A percentile compares a stretch with the other conserved stretches of the same genome.
phyloP scores from a whole-genome alignment of 2,888 invertebrate genomes.

The Scotopteryx bipunctaria region DNA sequence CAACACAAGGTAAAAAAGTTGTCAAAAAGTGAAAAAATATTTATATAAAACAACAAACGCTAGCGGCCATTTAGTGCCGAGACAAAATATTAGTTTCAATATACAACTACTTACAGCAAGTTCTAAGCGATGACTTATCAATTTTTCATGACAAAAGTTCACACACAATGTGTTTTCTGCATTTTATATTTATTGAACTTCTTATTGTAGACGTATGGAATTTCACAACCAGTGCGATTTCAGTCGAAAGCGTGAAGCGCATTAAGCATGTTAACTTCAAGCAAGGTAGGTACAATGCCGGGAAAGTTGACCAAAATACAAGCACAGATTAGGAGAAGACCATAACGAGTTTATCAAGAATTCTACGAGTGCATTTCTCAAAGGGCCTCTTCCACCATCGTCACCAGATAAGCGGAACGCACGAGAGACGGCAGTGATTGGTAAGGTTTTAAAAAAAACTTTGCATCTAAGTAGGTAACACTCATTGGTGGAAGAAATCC shows the following conservation, averaged over 20 bases:
- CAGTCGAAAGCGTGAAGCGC: slow-evolving; percentile 16
- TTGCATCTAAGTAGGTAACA: too few relatives aligned
- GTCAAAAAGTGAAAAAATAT: slow-evolving; percentile 63
- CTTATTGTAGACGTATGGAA: neutral
- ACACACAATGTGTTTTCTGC: slow-evolving; percentile 6
- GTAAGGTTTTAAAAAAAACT: too few relatives aligned
- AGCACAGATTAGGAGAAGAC: slow-evolving; percentile 16
- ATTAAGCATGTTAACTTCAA: slow-evolving; percentile 1
- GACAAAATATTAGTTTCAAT: slow-evolving; percentile 43
- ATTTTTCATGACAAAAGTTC: slow-evolving; percentile 1
- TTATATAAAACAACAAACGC: slow-evolving; percentile 51
- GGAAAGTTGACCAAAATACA: slow-evolving; percentile 6
- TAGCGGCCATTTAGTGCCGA: slow-evolving; percentile 40
- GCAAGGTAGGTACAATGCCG: neutral
- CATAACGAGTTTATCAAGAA: neutral
- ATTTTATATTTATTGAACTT: slow-evolving; percentile 30
- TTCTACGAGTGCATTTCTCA: neutral
- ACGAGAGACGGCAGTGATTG: neutral
- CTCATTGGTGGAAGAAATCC: too few relatives aligned
- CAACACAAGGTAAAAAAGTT: slow-evolving; percentile 64
- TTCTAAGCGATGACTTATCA: slow-evolving; percentile 3
- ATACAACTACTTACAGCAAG: slow-evolving; percentile 34
- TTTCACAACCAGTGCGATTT: slow-evolving; percentile 12
- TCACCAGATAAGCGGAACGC: neutral
- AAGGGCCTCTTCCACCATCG: neutral